phyloP scores from a whole-genome alignment of 2,797 vertebrate species.

The Tiaroga cobitis region DNA sequence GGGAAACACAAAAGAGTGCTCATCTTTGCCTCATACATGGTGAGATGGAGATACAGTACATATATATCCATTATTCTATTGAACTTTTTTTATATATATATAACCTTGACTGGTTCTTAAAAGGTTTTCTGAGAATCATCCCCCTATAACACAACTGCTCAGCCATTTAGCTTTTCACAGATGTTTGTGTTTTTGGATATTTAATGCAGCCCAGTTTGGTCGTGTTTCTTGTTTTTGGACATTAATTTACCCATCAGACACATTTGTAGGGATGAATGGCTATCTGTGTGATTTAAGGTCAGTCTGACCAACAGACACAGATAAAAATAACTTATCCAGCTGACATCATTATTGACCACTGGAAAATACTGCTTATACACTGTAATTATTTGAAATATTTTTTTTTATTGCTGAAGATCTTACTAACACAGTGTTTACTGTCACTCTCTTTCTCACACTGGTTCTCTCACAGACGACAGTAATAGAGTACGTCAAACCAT shows the following conservation, averaged over 20 bases:
- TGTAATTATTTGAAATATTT: not conserved
- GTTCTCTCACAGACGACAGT: constrained; percentile 86
- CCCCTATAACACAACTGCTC: not conserved
- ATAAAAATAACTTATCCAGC: not conserved
- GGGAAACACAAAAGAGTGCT: constrained; percentile 97
- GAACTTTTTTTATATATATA: not conserved
- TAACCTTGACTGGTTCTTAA: not conserved
- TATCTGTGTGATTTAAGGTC: constrained; percentile 13
- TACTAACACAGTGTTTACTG: not conserved
- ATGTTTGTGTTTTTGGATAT: constrained; percentile 9
- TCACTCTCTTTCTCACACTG: not conserved
- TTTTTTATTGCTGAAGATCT: not conserved
- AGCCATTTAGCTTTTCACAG: not conserved
- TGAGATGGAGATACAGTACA: constrained; percentile 65
- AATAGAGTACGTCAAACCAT: constrained; percentile 96
- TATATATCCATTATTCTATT: no score
- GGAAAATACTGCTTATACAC: not conserved
- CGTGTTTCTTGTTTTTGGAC: not conserved
- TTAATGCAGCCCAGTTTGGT: not conserved
- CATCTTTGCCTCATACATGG: constrained; percentile 97
- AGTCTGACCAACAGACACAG: constrained; percentile 10
- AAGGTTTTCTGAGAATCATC: not conserved
- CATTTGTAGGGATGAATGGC: not conserved
- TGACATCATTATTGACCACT: not conserved
- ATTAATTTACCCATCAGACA: constrained; percentile 8